Percentiles rank a stretch among this genome's conserved stretches.
phyloP scores from a whole-genome alignment of 2,113 vertebrate species.

The Galbula dea region DNA sequence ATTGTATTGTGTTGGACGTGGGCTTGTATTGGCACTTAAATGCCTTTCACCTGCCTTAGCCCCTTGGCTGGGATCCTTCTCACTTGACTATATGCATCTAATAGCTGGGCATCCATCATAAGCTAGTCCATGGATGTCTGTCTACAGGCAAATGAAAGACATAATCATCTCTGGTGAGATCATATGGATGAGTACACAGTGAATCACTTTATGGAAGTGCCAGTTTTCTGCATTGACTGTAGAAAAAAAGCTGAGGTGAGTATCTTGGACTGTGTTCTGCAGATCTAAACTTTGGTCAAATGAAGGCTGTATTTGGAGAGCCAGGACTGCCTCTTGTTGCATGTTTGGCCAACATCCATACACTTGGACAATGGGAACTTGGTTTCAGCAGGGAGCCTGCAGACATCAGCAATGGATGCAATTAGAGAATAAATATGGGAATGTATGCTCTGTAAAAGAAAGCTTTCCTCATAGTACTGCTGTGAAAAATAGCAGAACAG shows the following conservation, averaged over 20 bases:
- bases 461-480: background rate
- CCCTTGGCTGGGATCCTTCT: background rate
- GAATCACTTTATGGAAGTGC: background rate
- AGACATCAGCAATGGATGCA: background rate
- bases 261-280: background rate
- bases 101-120: background rate
- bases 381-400: background rate
- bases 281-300: background rate
- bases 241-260: background rate
- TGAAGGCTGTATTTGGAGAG: fast-evolving
- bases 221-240: fast-evolving
- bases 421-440: background rate
- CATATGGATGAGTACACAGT: background rate
- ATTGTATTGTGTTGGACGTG: background rate
- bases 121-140: background rate
- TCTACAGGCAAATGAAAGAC: background rate
- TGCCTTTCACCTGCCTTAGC: background rate
- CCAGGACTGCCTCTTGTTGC: background rate
- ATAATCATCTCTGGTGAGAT: background rate
- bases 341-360: background rate
- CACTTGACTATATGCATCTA: background rate
- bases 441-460: conserved; percentile 12
- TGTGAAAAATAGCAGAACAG: conserved; percentile 27
- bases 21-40: background rate
- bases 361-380: background rate